Evolutionary conservation across 2,113 vertebrate genomes (phyloP).

Genomic region (Rana temporaria): DNA sequence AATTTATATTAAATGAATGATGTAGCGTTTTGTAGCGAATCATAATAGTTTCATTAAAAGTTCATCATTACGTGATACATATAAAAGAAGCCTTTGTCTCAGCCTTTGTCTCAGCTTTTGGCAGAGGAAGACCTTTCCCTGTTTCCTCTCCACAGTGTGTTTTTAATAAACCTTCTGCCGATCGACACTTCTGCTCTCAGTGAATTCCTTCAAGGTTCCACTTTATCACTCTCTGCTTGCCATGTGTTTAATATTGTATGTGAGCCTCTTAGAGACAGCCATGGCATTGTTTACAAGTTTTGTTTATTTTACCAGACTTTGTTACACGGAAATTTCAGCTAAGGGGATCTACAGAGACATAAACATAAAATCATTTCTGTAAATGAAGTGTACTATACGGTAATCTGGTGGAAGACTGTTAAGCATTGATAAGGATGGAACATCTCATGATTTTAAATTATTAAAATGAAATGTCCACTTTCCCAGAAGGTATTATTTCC

Average conservation of each 20-base stretch:
- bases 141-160: too few relatives aligned
- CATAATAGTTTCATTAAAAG: too few relatives aligned
- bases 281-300: conserved; percentile 1
- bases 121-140: too few relatives aligned
- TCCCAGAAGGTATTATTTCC: background rate
- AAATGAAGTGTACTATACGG: background rate
- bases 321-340: background rate
- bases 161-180: too few relatives aligned
- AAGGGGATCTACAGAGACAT: background rate
- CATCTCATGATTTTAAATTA: conserved; percentile 8
- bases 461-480: conserved; percentile 15
- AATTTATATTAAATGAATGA: too few relatives aligned
- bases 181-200: too few relatives aligned
- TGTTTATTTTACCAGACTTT: conserved; percentile 26
- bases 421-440: background rate
- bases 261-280: background rate
- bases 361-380: background rate
- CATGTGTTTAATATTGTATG: background rate
- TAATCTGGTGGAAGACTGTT: background rate
- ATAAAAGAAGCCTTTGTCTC: too few relatives aligned
- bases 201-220: background rate
- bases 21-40: too few relatives aligned
- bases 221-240: background rate
- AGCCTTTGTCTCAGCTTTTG: too few relatives aligned
- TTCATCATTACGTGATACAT: too few relatives aligned